Conservation (phyloP, 92 coral and sea anemone genomes). For the Porites divaricata region DNA sequence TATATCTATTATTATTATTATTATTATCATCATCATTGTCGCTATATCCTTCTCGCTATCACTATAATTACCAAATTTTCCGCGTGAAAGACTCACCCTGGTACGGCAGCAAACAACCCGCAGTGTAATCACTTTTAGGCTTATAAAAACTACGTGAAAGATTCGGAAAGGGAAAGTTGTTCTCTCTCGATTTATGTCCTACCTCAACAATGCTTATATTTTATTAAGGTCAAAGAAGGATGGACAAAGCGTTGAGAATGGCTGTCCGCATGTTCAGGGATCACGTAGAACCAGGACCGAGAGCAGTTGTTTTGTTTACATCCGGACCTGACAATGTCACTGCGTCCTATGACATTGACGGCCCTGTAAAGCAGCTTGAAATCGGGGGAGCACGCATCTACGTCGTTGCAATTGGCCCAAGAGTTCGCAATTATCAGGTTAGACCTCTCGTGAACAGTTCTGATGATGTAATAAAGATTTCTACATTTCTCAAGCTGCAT, state of each 20-base stretch:
- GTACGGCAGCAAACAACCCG: too few relatives aligned
- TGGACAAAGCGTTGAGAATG: conserved; percentile 61
- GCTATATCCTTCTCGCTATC: too few relatives aligned
- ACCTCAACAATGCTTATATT: conserved; percentile 21
- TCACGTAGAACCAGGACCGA: conserved; percentile 58
- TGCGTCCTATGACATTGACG: neutral
- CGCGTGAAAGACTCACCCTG: too few relatives aligned
- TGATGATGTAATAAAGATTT: conserved; percentile 53
- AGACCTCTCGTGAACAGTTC: conserved; percentile 51
- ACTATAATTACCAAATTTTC: too few relatives aligned
- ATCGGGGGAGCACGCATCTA: conserved; percentile 69
- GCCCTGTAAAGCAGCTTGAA: conserved; percentile 55
- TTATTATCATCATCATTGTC: too few relatives aligned
- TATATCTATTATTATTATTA: too few relatives aligned
- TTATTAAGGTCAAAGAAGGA: conserved; percentile 50
- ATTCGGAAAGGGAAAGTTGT: neutral
- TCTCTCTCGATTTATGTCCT: neutral
- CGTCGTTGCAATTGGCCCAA: conserved; percentile 69
- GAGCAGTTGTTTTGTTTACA: conserved; percentile 61
- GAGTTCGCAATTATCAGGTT: conserved; percentile 50
- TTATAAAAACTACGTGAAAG: too few relatives aligned
- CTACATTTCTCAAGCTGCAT: conserved; percentile 59
- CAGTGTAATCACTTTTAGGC: too few relatives aligned
- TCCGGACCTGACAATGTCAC: conserved; percentile 46
- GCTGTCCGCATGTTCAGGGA: conserved; percentile 61